phyloP scores from a whole-genome alignment of 2,113 vertebrate genomes.

The Cygnus atratus region DNA sequence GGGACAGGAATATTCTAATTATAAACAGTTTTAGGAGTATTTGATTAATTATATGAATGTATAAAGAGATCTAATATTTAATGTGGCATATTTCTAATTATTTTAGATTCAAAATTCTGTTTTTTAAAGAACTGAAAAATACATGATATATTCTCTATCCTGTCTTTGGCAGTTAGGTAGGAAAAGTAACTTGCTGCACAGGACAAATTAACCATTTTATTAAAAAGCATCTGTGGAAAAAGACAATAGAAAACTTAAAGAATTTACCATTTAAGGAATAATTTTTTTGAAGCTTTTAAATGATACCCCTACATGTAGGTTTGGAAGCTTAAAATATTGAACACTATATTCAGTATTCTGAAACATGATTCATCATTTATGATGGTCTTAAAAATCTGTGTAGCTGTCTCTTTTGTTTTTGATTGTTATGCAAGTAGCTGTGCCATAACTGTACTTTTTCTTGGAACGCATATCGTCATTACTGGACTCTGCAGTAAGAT shows the following conservation, averaged over 20 bases:
- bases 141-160: neutral
- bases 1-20: neutral
- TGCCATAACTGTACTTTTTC: neutral
- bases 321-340: neutral
- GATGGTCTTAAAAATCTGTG: neutral
- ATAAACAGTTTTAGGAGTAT: neutral
- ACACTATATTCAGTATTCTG: neutral
- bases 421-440: neutral
- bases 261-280: neutral
- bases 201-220: neutral
- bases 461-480: neutral
- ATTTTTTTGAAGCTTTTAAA: neutral
- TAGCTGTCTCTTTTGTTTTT: neutral
- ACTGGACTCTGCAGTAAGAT: neutral
- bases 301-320: fast-evolving
- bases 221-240: neutral
- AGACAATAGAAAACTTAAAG: neutral
- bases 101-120: neutral
- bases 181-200: neutral
- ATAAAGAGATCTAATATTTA: neutral
- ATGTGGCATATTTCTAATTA: neutral
- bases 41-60: neutral
- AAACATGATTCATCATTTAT: neutral
- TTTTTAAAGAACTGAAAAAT: neutral
- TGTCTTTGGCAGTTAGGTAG: neutral